These are phyloP conservation scores for Lophura swinhoii DNA, from an alignment of 2,797 vertebrate genomes.

Conservation along the genomic window DNA sequence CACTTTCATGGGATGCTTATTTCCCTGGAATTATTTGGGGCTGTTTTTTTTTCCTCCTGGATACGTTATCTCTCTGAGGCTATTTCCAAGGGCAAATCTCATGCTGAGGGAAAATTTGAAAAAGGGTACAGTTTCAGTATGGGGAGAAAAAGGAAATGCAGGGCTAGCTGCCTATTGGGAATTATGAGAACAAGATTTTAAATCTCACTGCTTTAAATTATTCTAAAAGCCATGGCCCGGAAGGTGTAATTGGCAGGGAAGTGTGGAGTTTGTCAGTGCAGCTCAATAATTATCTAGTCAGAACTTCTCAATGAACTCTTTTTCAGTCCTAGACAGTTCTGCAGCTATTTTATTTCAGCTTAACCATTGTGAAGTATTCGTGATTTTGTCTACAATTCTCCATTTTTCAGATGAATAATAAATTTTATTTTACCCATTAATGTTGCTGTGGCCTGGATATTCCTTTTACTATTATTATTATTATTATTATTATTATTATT, in stretches of 20 bases:
- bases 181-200: slow-evolving; percentile 65
- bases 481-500: not conserved
- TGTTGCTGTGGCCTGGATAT: slow-evolving; percentile 27
- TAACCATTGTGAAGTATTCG: slow-evolving; percentile 28
- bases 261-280: slow-evolving; percentile 64
- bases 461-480: not conserved
- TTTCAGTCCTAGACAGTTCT: slow-evolving; percentile 14
- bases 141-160: not conserved
- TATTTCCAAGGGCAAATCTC: slow-evolving; percentile 1
- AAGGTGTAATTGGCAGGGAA: slow-evolving; percentile 73
- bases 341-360: slow-evolving; percentile 31
- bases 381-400: slow-evolving; percentile 58
- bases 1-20: not conserved
- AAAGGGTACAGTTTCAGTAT: not conserved
- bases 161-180: slow-evolving; percentile 38
- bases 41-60: not conserved
- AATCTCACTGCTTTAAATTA: slow-evolving; percentile 70
- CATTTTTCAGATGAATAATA: slow-evolving; percentile 74
- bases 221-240: slow-evolving; percentile 66
- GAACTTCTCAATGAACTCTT: slow-evolving; percentile 67
- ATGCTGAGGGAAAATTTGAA: not conserved
- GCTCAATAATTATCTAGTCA: slow-evolving; percentile 73
- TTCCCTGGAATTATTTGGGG: not conserved
- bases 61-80: not conserved
- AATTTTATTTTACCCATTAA: slow-evolving; percentile 67